phyloP scores from a whole-genome alignment of 2,888 invertebrate species.

The Eudasyphora cyanicolor region DNA sequence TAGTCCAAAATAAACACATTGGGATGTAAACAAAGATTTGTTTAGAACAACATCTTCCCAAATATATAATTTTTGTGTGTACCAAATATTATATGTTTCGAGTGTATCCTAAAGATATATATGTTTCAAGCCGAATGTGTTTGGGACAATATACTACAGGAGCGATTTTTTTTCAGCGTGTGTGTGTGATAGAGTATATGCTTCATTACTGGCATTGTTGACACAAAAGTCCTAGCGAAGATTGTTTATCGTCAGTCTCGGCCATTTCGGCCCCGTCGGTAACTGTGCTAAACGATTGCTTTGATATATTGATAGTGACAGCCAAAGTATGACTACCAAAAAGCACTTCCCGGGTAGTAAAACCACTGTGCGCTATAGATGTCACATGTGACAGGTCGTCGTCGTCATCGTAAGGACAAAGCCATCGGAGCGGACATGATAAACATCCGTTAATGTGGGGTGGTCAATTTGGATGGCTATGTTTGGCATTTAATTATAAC shows the following conservation, averaged over 20 bases:
- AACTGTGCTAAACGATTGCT: conserved; percentile 36
- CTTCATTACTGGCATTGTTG: neutral
- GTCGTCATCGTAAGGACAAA: neutral
- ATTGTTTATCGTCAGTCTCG: conserved; percentile 34
- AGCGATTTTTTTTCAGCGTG: too few species aligned
- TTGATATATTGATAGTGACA: conserved; percentile 36
- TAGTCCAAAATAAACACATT: too few species aligned
- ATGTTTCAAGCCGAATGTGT: too few species aligned
- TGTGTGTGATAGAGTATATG: neutral
- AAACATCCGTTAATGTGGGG: neutral
- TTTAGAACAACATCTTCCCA: too few species aligned
- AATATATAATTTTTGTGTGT: too few species aligned
- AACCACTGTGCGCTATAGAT: neutral
- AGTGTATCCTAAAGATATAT: too few species aligned
- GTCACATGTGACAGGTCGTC: neutral
- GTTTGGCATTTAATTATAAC: neutral
- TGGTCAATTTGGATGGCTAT: neutral
- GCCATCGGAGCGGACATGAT: neutral
- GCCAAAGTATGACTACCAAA: conserved; percentile 5
- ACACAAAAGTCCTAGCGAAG: conserved; percentile 3
- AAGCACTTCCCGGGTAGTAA: neutral
- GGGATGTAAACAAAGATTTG: too few species aligned
- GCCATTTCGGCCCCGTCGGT: neutral
- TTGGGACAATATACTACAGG: too few species aligned
- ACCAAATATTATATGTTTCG: too few species aligned